Conservation (phyloP, 1,140 invertebrate genomes). For the Trichonephila clavata region DNA sequence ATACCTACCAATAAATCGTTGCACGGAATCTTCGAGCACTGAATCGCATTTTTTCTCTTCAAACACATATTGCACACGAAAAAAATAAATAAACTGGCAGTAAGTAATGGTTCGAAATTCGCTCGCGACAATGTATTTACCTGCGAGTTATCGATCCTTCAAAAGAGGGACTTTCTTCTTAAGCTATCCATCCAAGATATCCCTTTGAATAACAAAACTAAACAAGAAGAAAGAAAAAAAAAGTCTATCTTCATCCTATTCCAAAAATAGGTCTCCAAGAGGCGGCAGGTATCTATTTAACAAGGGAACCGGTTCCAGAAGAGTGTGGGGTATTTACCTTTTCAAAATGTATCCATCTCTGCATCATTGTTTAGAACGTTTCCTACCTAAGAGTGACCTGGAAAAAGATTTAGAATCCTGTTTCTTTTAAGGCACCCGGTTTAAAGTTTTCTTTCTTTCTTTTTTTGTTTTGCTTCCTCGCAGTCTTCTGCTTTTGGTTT, state of each 20-base stretch:
- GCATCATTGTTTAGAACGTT: constrained; percentile 39
- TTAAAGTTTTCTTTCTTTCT: neutral
- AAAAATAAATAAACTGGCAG: too few relatives aligned
- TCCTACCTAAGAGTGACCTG: constrained; percentile 1
- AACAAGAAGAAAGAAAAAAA: neutral
- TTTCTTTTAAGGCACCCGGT: constrained; percentile 1
- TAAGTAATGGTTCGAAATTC: neutral
- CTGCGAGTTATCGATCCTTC: neutral
- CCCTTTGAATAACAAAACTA: neutral
- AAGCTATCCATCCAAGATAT: neutral
- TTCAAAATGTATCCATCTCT: constrained; percentile 52
- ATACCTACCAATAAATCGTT: too few relatives aligned
- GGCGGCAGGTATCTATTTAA: neutral
- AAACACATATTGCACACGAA: too few relatives aligned
- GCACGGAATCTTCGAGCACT: too few relatives aligned
- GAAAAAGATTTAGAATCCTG: constrained; percentile 11
- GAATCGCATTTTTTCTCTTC: too few relatives aligned
- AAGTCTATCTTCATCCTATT: constrained; percentile 1
- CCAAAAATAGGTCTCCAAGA: constrained; percentile 52
- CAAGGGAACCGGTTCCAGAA: constrained; percentile 24
- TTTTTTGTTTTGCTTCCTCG: neutral
- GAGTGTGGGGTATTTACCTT: constrained; percentile 24
- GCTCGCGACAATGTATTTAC: neutral
- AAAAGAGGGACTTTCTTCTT: neutral
- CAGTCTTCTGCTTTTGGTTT: neutral